These are phyloP conservation scores for Neotoxoptera formosana DNA, from an alignment of 1,140 invertebrate genomes.

Conservation along the genomic window DNA sequence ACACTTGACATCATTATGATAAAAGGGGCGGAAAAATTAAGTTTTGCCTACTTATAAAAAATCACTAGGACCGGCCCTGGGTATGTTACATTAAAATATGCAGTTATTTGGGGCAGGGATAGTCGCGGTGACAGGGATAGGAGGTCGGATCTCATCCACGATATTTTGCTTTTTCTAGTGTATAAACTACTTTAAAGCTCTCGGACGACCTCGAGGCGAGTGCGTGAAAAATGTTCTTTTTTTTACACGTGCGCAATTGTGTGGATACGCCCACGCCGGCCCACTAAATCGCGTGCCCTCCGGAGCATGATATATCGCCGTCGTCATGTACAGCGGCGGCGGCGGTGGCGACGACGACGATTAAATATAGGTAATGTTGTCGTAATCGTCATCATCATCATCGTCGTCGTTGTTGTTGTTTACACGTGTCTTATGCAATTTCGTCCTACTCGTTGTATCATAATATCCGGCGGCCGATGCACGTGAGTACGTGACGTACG, in stretches of 20 bases:
- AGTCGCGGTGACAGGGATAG: neutral
- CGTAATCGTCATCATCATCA: neutral
- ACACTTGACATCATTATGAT: too few species aligned
- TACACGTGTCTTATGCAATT: neutral
- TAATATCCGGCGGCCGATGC: neutral
- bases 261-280: neutral
- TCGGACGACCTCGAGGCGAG: neutral
- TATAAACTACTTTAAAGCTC: neutral
- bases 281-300: neutral
- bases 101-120: neutral
- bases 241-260: neutral
- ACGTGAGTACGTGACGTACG: neutral
- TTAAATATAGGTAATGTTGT: neutral
- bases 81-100: neutral
- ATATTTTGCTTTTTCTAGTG: neutral
- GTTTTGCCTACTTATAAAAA: too few species aligned
- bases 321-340: neutral
- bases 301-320: neutral
- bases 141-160: too few species aligned
- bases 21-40: too few species aligned
- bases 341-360: neutral
- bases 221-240: neutral
- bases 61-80: too few species aligned
- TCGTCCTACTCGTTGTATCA: neutral
- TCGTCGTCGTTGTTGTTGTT: neutral